These are phyloP conservation scores for Trematomus loennbergii DNA, from an alignment of 2,113 vertebrate genomes.

Conservation along the genomic window DNA sequence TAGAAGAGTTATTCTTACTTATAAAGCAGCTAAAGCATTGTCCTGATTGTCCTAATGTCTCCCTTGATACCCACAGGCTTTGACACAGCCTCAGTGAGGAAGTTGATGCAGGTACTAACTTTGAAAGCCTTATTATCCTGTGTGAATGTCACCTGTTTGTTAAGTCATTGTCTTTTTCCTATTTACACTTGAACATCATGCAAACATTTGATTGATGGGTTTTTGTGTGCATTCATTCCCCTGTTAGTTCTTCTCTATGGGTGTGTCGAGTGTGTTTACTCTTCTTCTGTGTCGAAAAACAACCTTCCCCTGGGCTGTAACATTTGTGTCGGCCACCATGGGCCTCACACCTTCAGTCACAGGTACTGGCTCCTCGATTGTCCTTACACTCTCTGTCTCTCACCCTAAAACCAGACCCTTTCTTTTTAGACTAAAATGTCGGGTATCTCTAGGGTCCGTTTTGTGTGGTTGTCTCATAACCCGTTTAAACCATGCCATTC, in stretches of 20 bases:
- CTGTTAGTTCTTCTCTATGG: slow-evolving; percentile 91
- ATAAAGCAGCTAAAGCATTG: background rate
- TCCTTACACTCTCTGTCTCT: background rate
- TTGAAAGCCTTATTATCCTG: background rate
- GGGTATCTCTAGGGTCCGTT: no score
- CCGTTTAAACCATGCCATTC: background rate
- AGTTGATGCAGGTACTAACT: slow-evolving; percentile 93
- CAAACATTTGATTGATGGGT: slow-evolving; percentile 13
- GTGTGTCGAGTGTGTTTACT: slow-evolving; percentile 91
- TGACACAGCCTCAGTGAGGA: slow-evolving; percentile 90
- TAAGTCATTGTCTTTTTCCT: background rate
- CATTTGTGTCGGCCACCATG: slow-evolving; percentile 91
- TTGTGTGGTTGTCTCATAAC: background rate
- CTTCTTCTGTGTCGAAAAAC: slow-evolving; percentile 89
- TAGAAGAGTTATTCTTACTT: background rate
- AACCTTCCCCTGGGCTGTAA: slow-evolving; percentile 89
- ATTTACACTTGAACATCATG: background rate
- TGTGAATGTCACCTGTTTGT: slow-evolving; percentile 1
- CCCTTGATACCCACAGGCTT: slow-evolving; percentile 83
- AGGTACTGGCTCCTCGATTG: slow-evolving; percentile 81
- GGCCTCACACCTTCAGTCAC: slow-evolving; percentile 96
- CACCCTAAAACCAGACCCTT: background rate
- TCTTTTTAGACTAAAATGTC: no score
- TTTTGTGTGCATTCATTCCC: slow-evolving; percentile 35
- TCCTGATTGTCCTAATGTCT: slow-evolving; percentile 23